Conservation (phyloP, 1,140 invertebrate species). For the Apis cerana region DNA sequence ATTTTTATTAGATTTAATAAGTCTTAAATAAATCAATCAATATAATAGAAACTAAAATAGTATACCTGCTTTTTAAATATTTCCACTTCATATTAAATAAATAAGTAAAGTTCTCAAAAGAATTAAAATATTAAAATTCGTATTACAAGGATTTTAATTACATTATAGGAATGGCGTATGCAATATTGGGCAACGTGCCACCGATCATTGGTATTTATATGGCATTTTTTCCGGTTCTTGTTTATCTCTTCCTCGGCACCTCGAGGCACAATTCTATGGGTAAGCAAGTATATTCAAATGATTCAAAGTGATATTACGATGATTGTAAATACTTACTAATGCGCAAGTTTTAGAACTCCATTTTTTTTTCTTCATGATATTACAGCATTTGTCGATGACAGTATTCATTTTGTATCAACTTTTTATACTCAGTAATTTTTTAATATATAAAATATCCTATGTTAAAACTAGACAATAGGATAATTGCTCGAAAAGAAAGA, state of each 20-base stretch:
- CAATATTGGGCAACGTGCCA: constrained; percentile 91
- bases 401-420: no score
- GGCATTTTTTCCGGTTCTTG: constrained; percentile 95
- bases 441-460: no score
- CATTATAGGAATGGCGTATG: constrained; percentile 93
- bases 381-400: not conserved
- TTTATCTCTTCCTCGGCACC: constrained; percentile 95
- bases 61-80: no score
- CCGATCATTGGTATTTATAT: constrained; percentile 96
- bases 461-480: no score
- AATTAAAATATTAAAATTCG: not conserved
- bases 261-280: constrained; percentile 96
- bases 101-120: no score
- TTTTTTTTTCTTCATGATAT: not conserved
- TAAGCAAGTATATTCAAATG: constrained; percentile 66
- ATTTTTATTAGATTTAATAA: no score
- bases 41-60: no score
- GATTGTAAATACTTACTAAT: not conserved
- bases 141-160: not conserved
- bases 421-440: no score
- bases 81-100: no score
- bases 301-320: not conserved
- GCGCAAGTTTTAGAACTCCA: not conserved
- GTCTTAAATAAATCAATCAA: no score
- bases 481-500: no score